Conservation (phyloP, 2,888 invertebrate genomes). For the Disparrhopalites patrizii region DNA sequence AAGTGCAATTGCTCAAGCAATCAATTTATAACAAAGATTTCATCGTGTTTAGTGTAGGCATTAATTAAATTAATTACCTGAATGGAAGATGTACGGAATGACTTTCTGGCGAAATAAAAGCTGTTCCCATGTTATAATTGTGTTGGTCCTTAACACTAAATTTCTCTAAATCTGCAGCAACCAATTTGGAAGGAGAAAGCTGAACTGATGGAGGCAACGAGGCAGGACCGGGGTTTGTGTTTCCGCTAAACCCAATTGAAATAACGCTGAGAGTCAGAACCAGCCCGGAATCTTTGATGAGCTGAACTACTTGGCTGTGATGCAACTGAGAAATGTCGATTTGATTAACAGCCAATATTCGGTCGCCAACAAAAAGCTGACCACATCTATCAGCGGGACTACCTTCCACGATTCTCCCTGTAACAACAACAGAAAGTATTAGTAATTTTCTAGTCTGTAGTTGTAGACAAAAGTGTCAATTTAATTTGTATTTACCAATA, state of each 20-base stretch:
- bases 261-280: slow-evolving; percentile 62
- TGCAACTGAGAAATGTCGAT: slow-evolving; percentile 84
- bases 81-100: slow-evolving; percentile 46
- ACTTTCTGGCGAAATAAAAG: slow-evolving; percentile 47
- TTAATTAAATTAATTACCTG: no score
- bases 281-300: slow-evolving; percentile 94
- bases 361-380: slow-evolving; percentile 85
- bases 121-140: slow-evolving; percentile 42
- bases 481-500: slow-evolving; percentile 62
- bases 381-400: slow-evolving; percentile 95
- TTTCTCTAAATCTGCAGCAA: slow-evolving; percentile 40
- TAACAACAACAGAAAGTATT: slow-evolving; percentile 39
- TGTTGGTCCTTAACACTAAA: slow-evolving; percentile 40
- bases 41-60: no score
- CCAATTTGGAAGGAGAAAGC: slow-evolving; percentile 35
- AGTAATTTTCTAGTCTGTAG: background rate
- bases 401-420: slow-evolving; percentile 88
- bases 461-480: background rate
- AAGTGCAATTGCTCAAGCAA: no score
- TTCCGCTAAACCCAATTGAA: slow-evolving; percentile 29
- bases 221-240: slow-evolving; percentile 20
- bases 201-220: slow-evolving; percentile 29
- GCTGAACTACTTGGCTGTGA: slow-evolving; percentile 94
- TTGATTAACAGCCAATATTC: slow-evolving; percentile 91
- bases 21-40: no score